phyloP scores from a whole-genome alignment of 2,888 invertebrate species.

The Tholera decimalis region DNA sequence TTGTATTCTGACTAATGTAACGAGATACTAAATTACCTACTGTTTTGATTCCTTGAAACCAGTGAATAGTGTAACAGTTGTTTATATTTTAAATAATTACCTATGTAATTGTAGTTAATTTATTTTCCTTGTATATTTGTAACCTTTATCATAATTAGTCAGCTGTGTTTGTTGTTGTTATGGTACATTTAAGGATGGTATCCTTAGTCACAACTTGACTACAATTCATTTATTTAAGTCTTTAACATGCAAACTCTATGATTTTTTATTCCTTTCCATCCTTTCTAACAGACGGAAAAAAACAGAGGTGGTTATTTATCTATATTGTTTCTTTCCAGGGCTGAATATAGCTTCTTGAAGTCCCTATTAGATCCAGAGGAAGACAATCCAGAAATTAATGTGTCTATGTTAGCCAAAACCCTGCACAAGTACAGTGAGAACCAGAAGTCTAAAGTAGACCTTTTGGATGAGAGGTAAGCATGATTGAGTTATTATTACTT shows the following conservation, averaged over 20 bases:
- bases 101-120: not conserved
- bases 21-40: not conserved
- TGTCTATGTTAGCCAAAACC: slow-evolving; percentile 79
- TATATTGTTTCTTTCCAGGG: slow-evolving; percentile 67
- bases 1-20: slow-evolving; percentile 16
- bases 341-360: slow-evolving; percentile 82
- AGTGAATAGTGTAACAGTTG: not conserved
- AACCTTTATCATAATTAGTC: not conserved
- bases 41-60: slow-evolving; percentile 5
- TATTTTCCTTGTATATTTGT: slow-evolving; percentile 17
- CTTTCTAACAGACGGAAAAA: no score
- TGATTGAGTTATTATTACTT: not conserved
- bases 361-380: slow-evolving; percentile 84
- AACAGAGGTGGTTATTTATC: no score
- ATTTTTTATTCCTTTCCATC: no score
- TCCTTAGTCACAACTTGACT: not conserved
- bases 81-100: not conserved
- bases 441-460: slow-evolving; percentile 83
- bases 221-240: not conserved
- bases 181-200: no score
- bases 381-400: slow-evolving; percentile 83
- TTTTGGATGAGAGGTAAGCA: slow-evolving; percentile 86
- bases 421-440: slow-evolving; percentile 83
- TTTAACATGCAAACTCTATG: no score
- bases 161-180: slow-evolving; percentile 1